Base-by-base conservation (phyloP, 2,888 invertebrate species). In the Ennomos quercinarius region DNA sequence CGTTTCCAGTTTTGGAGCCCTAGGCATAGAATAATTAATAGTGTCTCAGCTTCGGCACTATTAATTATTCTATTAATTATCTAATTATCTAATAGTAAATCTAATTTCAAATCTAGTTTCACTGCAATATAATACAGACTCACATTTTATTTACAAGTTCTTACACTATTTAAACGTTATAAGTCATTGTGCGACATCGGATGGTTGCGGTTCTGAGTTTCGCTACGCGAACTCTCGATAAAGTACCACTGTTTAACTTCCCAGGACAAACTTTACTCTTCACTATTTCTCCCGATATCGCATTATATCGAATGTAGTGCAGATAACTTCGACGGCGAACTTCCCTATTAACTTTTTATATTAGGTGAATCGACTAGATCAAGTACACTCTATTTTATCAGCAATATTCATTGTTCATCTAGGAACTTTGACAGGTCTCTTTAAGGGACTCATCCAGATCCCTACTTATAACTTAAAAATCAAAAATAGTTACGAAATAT, bases 181-280 rank as follows among this genome's bases (percentile, higher is more conserved):
- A 59, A 69, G 61, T 77, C 70, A 73, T 72, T 74, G 68, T 66
- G 66, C 66, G 62, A 61, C 75, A 58, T 68, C 60, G 68, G 73
- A 77, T 78, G 67, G 72, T 76, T 78, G 78, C 71, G 77, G 79
- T 74, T 70, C 65, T 68, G 77, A 64, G 77, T 76, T 68, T 58
- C 59, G 57, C 67, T 61, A 62, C 57, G 63, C 64, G 63, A 72
- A 70, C 72, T 70, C 69, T 10, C 71, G 68, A 71, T 75, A 80
- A 80, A 83, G 75, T 74, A 77, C 73, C 69, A 72, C 73, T 76
- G 78, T 79, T 77, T 78, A 84, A 84, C 83, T 83, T 83, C 72
- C 71, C 61, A 68, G 71, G 64, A 69, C 72, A 76, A 80, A 84
- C 80, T 82, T 78, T 74, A 74, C 72, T 76, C 74, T 74, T 75